These are phyloP conservation scores for Entomobrya multifasciata DNA, from an alignment of 2,888 invertebrate species.

Conservation along the genomic window DNA sequence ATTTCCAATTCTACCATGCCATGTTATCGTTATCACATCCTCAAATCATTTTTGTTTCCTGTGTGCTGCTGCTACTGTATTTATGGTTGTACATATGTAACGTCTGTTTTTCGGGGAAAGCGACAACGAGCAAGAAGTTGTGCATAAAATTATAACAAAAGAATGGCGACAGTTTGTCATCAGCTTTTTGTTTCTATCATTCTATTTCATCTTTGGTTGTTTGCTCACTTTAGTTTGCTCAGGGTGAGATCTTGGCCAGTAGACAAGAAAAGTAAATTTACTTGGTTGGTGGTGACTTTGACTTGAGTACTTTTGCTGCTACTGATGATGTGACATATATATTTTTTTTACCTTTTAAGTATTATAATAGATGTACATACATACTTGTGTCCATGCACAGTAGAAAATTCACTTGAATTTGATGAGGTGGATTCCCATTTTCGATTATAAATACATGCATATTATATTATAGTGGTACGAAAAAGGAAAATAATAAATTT, in stretches of 20 bases:
- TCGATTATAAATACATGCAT: slow-evolving; percentile 56
- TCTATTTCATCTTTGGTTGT: slow-evolving; percentile 53
- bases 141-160: slow-evolving; percentile 2
- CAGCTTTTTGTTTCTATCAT: slow-evolving; percentile 55
- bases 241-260: slow-evolving; percentile 48
- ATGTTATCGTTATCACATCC: slow-evolving; percentile 22
- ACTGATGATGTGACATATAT: slow-evolving; percentile 33
- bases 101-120: no score
- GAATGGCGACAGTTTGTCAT: slow-evolving; percentile 51
- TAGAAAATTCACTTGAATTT: neutral
- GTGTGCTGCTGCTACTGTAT: no score
- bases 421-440: slow-evolving; percentile 31
- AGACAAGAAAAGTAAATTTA: slow-evolving; percentile 57
- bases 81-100: no score
- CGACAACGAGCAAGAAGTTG: neutral
- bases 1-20: slow-evolving; percentile 50
- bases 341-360: slow-evolving; percentile 44
- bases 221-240: no score
- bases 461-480: slow-evolving; percentile 43
- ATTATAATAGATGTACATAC: neutral
- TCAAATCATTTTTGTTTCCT: slow-evolving; percentile 49
- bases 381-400: neutral
- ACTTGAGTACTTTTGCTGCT: neutral
- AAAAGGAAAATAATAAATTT: slow-evolving; percentile 55
- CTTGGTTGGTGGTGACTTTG: neutral